A percentile compares a stretch with the other conserved stretches of the same genome.
phyloP scores from a whole-genome alignment of 2,888 invertebrate genomes.

The Hedya salicella region DNA sequence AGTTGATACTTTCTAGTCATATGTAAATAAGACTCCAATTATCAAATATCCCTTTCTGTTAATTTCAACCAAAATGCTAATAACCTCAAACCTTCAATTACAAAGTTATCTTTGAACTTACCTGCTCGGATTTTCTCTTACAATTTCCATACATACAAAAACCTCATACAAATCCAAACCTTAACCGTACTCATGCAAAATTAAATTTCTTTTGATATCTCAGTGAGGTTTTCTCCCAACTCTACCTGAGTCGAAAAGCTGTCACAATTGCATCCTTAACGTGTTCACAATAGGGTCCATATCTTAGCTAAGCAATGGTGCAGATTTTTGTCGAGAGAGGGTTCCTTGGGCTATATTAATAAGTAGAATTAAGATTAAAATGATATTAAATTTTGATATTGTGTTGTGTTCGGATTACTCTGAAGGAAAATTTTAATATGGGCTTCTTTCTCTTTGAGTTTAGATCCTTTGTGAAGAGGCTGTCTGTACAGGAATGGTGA shows the following conservation, averaged over 20 bases:
- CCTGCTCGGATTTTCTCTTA: conserved; percentile 66
- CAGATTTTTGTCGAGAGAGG: conserved; percentile 63
- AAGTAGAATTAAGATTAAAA: conserved; percentile 84
- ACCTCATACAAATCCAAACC: background rate
- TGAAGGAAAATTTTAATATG: conserved; percentile 79
- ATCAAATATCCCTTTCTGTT: conserved; percentile 1
- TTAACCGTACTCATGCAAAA: conserved; percentile 29
- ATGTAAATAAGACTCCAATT: conserved; percentile 18
- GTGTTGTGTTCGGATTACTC: conserved; percentile 83
- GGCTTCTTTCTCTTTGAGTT: conserved; percentile 70
- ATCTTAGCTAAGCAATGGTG: conserved; percentile 50
- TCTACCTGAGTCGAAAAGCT: background rate
- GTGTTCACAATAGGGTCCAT: conserved; percentile 43
- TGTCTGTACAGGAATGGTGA: conserved; percentile 2
- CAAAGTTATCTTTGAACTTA: conserved; percentile 81
- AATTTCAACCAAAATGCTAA: conserved; percentile 33
- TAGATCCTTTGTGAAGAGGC: conserved; percentile 46
- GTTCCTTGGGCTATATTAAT: conserved; percentile 79
- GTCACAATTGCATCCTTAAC: background rate
- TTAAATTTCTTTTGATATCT: conserved; percentile 41
- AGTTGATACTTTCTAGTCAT: too few relatives aligned
- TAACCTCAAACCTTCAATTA: conserved; percentile 52
- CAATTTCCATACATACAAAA: conserved; percentile 50
- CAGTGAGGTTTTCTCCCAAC: background rate
- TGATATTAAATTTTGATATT: conserved; percentile 85